Evolutionary conservation across 1,140 invertebrate species (phyloP).

Genomic region (Pseudoatta argentina): DNA sequence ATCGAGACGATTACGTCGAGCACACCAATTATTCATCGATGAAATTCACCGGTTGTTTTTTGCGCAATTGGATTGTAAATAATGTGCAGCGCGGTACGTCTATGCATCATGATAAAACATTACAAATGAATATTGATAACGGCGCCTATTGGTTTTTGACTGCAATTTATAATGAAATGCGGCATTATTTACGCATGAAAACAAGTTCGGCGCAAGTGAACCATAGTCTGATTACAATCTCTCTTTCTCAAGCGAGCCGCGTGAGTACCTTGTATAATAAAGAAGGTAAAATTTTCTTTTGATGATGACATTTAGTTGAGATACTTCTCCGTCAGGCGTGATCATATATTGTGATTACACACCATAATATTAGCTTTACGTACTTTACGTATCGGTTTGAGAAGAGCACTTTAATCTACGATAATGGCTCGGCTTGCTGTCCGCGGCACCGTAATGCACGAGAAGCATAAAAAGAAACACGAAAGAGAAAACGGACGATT

Average conservation of each 20-base stretch:
- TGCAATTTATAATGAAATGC: slow-evolving; percentile 42
- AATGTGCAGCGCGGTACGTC: slow-evolving; percentile 40
- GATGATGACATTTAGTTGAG: neutral
- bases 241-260: neutral
- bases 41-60: slow-evolving; percentile 39
- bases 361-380: slow-evolving; percentile 45
- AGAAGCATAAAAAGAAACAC: slow-evolving; percentile 13
- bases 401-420: slow-evolving; percentile 43
- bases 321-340: neutral
- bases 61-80: slow-evolving; percentile 42
- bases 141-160: slow-evolving; percentile 43
- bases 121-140: slow-evolving; percentile 61
- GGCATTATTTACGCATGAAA: slow-evolving; percentile 54
- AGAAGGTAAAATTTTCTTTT: neutral
- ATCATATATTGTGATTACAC: slow-evolving; percentile 25
- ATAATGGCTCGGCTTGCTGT: slow-evolving; percentile 39
- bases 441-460: slow-evolving; percentile 21
- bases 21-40: slow-evolving; percentile 32
- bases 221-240: slow-evolving; percentile 16
- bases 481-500: slow-evolving; percentile 45
- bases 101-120: slow-evolving; percentile 56
- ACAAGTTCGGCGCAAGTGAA: slow-evolving; percentile 29
- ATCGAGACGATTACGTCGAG: slow-evolving; percentile 34
- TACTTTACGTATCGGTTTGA: slow-evolving; percentile 31
- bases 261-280: neutral